These are phyloP conservation scores for Leptogaster cylindrica DNA, from an alignment of 2,888 invertebrate species.

Conservation along the genomic window DNA sequence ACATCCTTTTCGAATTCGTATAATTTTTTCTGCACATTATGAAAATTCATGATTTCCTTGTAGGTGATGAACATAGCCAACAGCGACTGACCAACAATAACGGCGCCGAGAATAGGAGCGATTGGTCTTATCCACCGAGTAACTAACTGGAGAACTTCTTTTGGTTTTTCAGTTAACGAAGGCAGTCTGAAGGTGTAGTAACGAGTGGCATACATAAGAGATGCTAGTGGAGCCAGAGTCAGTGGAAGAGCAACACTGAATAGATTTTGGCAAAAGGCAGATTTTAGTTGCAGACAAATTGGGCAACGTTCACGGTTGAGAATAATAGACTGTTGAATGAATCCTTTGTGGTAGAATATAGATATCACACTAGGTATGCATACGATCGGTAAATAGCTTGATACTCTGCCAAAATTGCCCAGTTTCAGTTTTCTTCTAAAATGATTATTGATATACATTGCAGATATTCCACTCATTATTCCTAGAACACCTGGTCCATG, in stretches of 20 bases:
- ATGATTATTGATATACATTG: conserved; percentile 68
- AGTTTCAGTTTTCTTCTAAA: conserved; percentile 70
- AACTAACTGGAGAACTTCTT: conserved; percentile 65
- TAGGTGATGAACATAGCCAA: conserved; percentile 68
- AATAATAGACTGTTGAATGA: conserved; percentile 66
- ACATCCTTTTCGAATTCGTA: conserved; percentile 53
- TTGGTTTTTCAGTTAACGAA: conserved; percentile 66
- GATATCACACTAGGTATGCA: conserved; percentile 67
- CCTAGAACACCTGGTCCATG: conserved; percentile 66
- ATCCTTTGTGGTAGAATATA: conserved; percentile 66
- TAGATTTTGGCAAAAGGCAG: conserved; percentile 65
- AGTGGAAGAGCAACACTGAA: conserved; percentile 69
- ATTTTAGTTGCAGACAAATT: conserved; percentile 69
- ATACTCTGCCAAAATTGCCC: conserved; percentile 65
- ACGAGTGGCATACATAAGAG: conserved; percentile 68
- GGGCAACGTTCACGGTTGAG: conserved; percentile 68
- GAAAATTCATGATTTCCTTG: conserved; percentile 65
- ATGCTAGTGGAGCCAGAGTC: conserved; percentile 66
- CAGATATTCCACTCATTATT: conserved; percentile 62
- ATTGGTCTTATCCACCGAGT: conserved; percentile 66
- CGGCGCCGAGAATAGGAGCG: conserved; percentile 62
- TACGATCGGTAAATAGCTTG: conserved; percentile 69
- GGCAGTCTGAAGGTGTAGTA: conserved; percentile 71
- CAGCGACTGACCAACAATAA: conserved; percentile 65
- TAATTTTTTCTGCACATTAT: conserved; percentile 53